Percentiles rank a stretch among this genome's conserved stretches.
Conservation (phyloP, 2,888 invertebrate genomes). For the Mycalesis mineus region DNA sequence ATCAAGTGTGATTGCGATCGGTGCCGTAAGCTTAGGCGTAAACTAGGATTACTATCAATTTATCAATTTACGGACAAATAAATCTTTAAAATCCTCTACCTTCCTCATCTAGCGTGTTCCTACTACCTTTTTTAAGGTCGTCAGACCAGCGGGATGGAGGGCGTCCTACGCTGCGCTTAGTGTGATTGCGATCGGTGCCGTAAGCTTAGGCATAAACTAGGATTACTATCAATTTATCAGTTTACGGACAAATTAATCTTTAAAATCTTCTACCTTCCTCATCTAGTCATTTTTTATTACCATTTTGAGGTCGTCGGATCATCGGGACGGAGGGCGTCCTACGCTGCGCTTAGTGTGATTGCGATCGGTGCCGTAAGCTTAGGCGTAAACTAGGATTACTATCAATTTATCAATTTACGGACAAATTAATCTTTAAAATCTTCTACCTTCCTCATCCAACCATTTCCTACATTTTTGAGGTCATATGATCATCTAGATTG, state of each 20-base stretch:
- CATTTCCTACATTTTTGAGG: too few relatives aligned
- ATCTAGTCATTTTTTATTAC: too few relatives aligned
- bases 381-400: conserved; percentile 33
- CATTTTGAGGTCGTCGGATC: too few relatives aligned
- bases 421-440: background rate
- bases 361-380: conserved; percentile 43
- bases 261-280: too few relatives aligned
- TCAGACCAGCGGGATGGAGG: too few relatives aligned
- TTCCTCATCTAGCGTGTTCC: too few relatives aligned
- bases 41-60: conserved; percentile 32
- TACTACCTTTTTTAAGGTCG: too few relatives aligned
- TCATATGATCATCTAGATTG: too few relatives aligned
- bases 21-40: conserved; percentile 33
- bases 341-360: too few relatives aligned
- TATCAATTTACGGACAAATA: background rate
- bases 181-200: conserved; percentile 48
- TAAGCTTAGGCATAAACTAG: conserved; percentile 34
- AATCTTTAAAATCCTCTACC: background rate
- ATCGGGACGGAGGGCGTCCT: too few relatives aligned
- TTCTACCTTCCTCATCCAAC: too few relatives aligned
- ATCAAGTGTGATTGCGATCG: conserved; percentile 51
- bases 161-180: too few relatives aligned
- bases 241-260: background rate
- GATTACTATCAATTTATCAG: conserved; percentile 22
- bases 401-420: background rate